Evolutionary conservation across 2,113 vertebrate genomes (phyloP), one percentile per base, ranked within the genome.

Genomic region (Cephalopterus ornatus): DNA sequence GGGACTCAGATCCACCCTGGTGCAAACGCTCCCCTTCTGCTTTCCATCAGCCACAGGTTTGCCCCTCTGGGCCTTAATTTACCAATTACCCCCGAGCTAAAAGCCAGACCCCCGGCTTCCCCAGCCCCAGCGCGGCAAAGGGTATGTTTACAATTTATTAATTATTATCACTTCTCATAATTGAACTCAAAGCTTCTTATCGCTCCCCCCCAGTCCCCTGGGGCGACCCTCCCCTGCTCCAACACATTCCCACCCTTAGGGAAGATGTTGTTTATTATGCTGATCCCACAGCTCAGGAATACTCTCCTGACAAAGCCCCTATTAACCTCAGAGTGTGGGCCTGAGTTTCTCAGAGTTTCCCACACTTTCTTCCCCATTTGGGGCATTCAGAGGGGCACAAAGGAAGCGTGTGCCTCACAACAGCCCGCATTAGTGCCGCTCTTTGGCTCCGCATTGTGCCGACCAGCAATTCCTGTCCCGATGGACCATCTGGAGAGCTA

Each of bases 321-420:
- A 97, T 97, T 97, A 97, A 97, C 97, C 96, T 96, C 96, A 92
- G 95, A 96, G 96, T 97, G 96, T 99, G 98, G 98, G 98, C 98
- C 98, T 97, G 98, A 97, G 97, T 97, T 98, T 97, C 98, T 98
- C 97, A 61, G 96, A 96, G 98, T 98, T 98, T 99, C 99, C 98
- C 99, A 99, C 99, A 99, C 98, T 99, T 98, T 95, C 97, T 91
- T 80, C 97, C 96, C 98, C 94, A 98, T 98, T 98, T 97, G 98
- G 93, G 97, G 92, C 97, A 97, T 98, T 98, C 84, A 96, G 89
- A 95, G 94, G 76, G 78, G 92, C 89, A 99, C 98, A 99, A 99
- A 98, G 97, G 98, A 99, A 98, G 98, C 98, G 99, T 99, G 99
- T 99, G 99, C 99, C 98, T 98, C 98, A 98, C 98, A 98, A 98